Percentiles rank a stretch among this genome's conserved stretches.
phyloP scores from a whole-genome alignment of 2,888 invertebrate genomes.

The Zaprionus bogoriensis region DNA sequence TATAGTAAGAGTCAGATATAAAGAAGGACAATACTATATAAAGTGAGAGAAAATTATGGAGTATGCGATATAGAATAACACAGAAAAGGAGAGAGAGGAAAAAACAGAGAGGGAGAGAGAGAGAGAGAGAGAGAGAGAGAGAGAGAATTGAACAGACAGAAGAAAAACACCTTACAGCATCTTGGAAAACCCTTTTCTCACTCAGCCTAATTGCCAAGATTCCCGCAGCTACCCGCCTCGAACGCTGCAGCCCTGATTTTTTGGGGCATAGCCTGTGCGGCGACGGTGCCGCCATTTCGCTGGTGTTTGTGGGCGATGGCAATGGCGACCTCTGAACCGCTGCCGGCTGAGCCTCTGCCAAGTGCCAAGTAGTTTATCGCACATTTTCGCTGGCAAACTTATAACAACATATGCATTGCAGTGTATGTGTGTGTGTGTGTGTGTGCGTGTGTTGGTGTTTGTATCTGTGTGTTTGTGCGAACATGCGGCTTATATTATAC shows the following conservation, averaged over 20 bases:
- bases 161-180: too few relatives aligned
- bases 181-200: background rate
- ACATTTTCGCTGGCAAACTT: conserved; percentile 59
- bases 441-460: conserved; percentile 7
- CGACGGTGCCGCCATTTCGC: conserved; percentile 33
- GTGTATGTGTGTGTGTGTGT: conserved; percentile 1
- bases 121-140: background rate
- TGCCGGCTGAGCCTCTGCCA: conserved; percentile 27
- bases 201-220: background rate
- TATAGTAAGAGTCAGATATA: too few relatives aligned
- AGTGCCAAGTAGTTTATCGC: conserved; percentile 71
- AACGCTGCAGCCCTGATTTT: conserved; percentile 33
- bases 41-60: too few relatives aligned
- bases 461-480: conserved; percentile 20
- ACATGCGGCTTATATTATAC: conserved; percentile 52
- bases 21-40: too few relatives aligned
- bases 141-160: background rate
- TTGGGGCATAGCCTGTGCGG: conserved; percentile 10
- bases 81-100: background rate
- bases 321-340: conserved; percentile 39
- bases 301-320: conserved; percentile 22
- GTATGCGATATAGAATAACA: too few relatives aligned
- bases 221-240: background rate
- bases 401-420: conserved; percentile 65
- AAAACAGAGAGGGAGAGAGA: background rate